Conservation (phyloP, 2,888 invertebrate genomes). For the Tillus elongatus region DNA sequence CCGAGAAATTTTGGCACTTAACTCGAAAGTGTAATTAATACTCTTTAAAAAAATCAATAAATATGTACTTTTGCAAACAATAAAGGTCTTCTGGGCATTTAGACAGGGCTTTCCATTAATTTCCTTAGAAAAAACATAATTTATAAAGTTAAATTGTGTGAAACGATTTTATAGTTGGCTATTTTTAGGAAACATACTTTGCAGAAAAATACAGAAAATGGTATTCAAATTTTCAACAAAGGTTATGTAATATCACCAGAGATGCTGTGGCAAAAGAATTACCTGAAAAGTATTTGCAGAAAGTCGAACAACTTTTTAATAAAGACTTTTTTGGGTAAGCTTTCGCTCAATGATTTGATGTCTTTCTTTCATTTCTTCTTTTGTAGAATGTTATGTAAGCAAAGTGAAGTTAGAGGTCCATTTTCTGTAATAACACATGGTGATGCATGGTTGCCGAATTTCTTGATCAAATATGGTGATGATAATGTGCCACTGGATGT, state of each 20-base stretch:
- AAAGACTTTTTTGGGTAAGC: constrained; percentile 22
- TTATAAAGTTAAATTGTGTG: no score
- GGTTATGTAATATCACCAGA: constrained; percentile 46
- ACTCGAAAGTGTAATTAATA: no score
- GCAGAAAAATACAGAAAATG: constrained; percentile 46
- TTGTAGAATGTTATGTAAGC: constrained; percentile 17
- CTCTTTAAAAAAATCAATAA: no score
- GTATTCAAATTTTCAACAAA: constrained; percentile 47
- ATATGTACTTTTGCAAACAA: no score
- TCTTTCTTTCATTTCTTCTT: constrained; percentile 7
- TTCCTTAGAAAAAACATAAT: no score
- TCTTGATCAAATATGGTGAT: constrained; percentile 46
- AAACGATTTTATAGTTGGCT: no score
- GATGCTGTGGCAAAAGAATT: constrained; percentile 57
- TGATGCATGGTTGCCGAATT: constrained; percentile 68
- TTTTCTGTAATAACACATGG: constrained; percentile 55
- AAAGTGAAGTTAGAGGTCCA: constrained; percentile 13
- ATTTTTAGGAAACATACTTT: constrained; percentile 51
- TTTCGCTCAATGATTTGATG: no score
- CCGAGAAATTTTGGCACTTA: no score
- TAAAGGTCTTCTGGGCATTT: no score
- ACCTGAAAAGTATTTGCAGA: constrained; percentile 20
- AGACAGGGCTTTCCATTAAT: no score
- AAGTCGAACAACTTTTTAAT: constrained; percentile 20
- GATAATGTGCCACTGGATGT: constrained; percentile 39